These are phyloP conservation scores for Motacilla alba DNA, from an alignment of 2,113 vertebrate species.

Conservation along the genomic window DNA sequence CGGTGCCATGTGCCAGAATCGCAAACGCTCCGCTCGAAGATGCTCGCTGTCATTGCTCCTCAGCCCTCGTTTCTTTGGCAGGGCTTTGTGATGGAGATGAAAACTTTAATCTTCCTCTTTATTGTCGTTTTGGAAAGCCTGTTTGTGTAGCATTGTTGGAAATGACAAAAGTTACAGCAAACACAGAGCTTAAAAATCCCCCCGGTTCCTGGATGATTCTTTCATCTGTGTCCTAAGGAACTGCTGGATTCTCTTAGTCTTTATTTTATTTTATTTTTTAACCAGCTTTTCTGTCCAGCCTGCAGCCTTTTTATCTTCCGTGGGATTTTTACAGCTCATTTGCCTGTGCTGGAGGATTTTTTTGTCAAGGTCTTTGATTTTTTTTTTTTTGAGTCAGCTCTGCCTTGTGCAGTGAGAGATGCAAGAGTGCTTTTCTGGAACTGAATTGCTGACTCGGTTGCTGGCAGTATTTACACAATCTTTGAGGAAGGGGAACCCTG, in stretches of 20 bases:
- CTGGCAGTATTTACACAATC: not conserved
- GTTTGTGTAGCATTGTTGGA: not conserved
- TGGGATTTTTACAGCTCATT: not conserved
- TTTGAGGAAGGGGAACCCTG: not conserved
- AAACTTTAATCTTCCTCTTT: not conserved
- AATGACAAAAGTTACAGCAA: not conserved
- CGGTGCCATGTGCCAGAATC: not conserved
- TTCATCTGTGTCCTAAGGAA: not conserved
- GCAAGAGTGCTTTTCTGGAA: not conserved
- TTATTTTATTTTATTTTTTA: not conserved
- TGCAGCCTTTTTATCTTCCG: not conserved
- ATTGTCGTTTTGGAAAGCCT: not conserved
- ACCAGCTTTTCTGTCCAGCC: not conserved
- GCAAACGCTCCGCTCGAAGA: not conserved
- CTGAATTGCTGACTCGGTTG: not conserved
- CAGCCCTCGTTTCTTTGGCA: not conserved
- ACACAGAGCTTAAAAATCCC: not conserved
- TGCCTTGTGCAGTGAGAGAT: not conserved
- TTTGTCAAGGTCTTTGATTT: not conserved
- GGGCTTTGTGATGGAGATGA: not conserved
- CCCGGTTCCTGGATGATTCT: not conserved
- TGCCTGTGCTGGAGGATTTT: not conserved
- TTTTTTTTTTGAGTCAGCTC: not conserved
- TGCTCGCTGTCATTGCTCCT: accelerated
- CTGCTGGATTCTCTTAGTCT: not conserved